Evolutionary conservation across 2,113 vertebrate genomes (phyloP).

Genomic region (Lynx canadensis): DNA sequence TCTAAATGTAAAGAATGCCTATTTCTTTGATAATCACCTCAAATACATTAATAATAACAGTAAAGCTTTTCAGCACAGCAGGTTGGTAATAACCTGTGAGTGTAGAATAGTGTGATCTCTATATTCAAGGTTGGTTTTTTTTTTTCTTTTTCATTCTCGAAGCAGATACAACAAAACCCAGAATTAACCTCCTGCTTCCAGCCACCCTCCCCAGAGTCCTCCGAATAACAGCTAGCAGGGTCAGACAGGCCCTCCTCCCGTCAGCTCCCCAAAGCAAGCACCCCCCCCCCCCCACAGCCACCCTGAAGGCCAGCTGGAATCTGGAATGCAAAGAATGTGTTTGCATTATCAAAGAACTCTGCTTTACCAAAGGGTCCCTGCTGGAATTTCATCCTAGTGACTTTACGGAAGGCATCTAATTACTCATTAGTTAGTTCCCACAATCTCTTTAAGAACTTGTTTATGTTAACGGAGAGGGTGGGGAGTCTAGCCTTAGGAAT

Average conservation of each 20-base stretch:
- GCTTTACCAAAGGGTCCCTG: not conserved
- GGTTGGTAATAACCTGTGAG: not conserved
- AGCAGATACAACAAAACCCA: not conserved
- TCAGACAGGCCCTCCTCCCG: not conserved
- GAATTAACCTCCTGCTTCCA: not conserved
- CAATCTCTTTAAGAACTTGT: not conserved
- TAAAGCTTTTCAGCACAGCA: not conserved
- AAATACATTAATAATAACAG: not conserved
- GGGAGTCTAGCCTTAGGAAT: not conserved
- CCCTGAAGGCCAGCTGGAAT: not conserved
- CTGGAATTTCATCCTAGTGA: slow-evolving; percentile 50
- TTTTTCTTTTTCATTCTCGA: not conserved
- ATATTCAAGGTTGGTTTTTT: not conserved
- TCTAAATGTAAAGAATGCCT: slow-evolving; percentile 43
- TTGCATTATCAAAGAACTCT: not conserved
- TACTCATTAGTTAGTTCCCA: slow-evolving; percentile 18
- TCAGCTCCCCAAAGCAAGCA: not conserved
- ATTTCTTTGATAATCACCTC: slow-evolving; percentile 27
- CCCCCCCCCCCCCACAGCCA: not conserved
- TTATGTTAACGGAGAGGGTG: not conserved
- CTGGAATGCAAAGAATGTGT: slow-evolving; percentile 59
- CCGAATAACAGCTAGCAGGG: fast-evolving
- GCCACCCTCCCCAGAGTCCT: fast-evolving
- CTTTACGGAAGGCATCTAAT: not conserved
- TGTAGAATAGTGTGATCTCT: not conserved